Evolutionary conservation across 2,888 invertebrate species (phyloP).

Genomic region (Hypselothyrea guttata): DNA sequence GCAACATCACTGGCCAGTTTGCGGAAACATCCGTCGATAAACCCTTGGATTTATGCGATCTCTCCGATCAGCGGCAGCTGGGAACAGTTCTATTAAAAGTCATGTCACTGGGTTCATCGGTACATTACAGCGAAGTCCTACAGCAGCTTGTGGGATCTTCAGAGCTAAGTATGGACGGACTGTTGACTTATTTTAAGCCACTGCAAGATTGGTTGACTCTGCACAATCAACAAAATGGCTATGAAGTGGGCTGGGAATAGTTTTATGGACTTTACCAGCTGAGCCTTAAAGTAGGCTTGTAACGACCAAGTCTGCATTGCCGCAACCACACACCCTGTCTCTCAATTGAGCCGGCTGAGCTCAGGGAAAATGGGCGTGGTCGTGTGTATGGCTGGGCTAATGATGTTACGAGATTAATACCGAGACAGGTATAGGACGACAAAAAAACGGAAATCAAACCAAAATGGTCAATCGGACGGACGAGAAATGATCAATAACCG

Average conservation of each 20-base stretch:
- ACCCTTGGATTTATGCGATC: constrained; percentile 92
- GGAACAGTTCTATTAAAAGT: constrained; percentile 84
- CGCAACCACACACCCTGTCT: no score
- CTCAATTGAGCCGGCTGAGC: no score
- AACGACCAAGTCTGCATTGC: no score
- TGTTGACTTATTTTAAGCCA: constrained; percentile 90
- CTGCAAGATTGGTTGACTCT: constrained; percentile 87
- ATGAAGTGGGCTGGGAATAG: constrained; percentile 85
- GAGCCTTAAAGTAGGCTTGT: no score
- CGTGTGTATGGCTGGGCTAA: no score
- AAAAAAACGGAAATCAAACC: no score
- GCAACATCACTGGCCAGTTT: constrained; percentile 89
- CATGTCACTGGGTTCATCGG: constrained; percentile 87
- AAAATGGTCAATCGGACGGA: no score
- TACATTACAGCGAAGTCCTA: constrained; percentile 90
- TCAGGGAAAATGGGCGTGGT: no score
- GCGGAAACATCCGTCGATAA: constrained; percentile 85
- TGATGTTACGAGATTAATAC: no score
- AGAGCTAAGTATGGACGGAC: constrained; percentile 87
- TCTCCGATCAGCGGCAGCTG: constrained; percentile 89
- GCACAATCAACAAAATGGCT: constrained; percentile 87
- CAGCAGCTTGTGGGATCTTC: constrained; percentile 88
- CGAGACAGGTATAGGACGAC: no score
- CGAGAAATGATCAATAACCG: no score
- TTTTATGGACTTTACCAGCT: no score